Evolutionary conservation across 2,888 invertebrate genomes (phyloP), one percentile per base, ranked within the genome.

Genomic region (Lutraria lutraria): DNA sequence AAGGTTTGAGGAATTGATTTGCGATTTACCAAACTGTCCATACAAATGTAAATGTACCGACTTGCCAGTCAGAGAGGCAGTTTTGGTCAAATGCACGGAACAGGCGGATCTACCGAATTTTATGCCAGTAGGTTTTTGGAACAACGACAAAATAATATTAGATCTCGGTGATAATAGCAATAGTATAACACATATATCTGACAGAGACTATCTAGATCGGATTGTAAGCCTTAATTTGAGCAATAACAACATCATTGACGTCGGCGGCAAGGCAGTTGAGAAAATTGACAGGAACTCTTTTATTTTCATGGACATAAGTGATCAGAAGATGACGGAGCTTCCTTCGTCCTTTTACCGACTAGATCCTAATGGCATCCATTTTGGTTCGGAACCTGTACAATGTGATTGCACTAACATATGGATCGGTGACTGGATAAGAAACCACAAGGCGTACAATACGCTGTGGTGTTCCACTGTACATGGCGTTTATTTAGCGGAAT

Each of bases 391-490:
- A 53, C 80, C 88, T 13, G 81, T 89, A 0, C 53, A 34, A 29
- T 91, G 88, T 91, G 60, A 72, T 16, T 91, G 89, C 60, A 81
- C 83, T 3, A 89, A 91, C 60, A 29, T 85, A 3, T 89, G 89
- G 86, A 83, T 89, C 21, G 89, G 90, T 34, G 82, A 87, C 52
- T 91, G 88, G 90, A 86, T 90, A 15, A 83, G 88, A 53, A 31
- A 25, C 12, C 76, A 90, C 34, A 56, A 79, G 29, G 86, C 90
- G 16, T n/a, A 52, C 16, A 76, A 56, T 10, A 43, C 54, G 19
- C 63, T 90, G 6, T n/a, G 25, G 21, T 90, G 90, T 76, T n/a
- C 68, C 15, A 80, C 76, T 13, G 83, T 34, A 15, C 63, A 83
- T 16, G 85, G 80, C n/a, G 56, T 56, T 21, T 54, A 19, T 53